Evolutionary conservation across 2,113 vertebrate genomes (phyloP).

Genomic region (Cebidichthys violaceus): DNA sequence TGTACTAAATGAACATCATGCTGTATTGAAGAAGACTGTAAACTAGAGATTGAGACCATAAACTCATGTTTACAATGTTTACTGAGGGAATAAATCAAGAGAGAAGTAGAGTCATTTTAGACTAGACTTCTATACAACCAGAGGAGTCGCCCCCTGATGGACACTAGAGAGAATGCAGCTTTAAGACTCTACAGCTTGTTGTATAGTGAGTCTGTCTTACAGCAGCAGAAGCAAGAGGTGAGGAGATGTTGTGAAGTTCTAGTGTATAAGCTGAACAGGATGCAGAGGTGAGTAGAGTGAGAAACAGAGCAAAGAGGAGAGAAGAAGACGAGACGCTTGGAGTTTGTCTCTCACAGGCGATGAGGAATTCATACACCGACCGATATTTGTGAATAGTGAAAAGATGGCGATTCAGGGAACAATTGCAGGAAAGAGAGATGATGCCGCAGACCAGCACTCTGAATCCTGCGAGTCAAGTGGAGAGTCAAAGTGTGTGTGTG

Average conservation of each 20-base stretch:
- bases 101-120: no score
- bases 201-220: no score
- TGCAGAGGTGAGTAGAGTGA: not conserved
- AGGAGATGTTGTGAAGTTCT: not conserved
- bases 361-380: not conserved
- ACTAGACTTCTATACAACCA: no score
- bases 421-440: not conserved
- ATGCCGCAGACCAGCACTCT: slow-evolving; percentile 42
- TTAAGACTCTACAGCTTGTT: no score
- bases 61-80: no score
- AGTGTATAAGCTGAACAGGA: not conserved
- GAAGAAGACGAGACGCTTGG: not conserved
- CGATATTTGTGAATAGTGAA: not conserved
- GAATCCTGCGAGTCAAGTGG: slow-evolving; percentile 5
- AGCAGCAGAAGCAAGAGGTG: no score
- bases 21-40: no score
- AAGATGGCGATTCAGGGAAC: not conserved
- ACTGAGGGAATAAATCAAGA: no score
- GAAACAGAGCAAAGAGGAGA: not conserved
- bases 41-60: no score
- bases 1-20: no score
- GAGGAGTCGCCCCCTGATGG: no score
- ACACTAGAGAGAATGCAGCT: no score
- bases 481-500: not conserved
- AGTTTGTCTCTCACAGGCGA: not conserved